Evolutionary conservation across 2,888 invertebrate genomes (phyloP).

Genomic region (Beris chalybata): DNA sequence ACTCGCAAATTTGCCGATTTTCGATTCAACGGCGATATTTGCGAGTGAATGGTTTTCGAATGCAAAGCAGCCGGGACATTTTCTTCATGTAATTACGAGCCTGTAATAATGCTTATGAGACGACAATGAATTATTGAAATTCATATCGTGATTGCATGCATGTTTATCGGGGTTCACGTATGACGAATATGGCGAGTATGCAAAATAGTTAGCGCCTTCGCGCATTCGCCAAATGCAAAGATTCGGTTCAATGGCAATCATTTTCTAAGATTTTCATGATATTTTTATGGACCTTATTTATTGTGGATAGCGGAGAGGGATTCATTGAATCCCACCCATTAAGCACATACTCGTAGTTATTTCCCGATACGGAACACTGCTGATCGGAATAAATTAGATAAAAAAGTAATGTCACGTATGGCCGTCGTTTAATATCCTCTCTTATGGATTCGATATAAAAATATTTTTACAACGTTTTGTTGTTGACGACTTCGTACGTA

Average conservation of each 20-base stretch:
- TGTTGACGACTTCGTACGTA: background rate
- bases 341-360: too few relatives aligned
- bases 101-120: constrained; percentile 14
- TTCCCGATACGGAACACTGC: constrained; percentile 7
- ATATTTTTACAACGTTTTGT: constrained; percentile 20
- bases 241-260: too few relatives aligned
- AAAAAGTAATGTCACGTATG: constrained; percentile 24
- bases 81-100: constrained; percentile 10
- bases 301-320: too few relatives aligned
- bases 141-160: constrained; percentile 26
- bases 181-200: too few relatives aligned
- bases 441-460: constrained; percentile 12
- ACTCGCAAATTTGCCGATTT: too few relatives aligned
- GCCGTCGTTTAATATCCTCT: constrained; percentile 13
- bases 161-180: background rate
- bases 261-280: too few relatives aligned
- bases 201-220: too few relatives aligned
- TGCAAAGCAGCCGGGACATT: constrained; percentile 12
- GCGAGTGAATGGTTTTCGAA: constrained; percentile 10
- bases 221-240: too few relatives aligned
- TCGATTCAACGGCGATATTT: too few relatives aligned
- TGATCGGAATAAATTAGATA: constrained; percentile 27
- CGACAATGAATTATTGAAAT: constrained; percentile 26
- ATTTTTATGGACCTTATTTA: too few relatives aligned
- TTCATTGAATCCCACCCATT: too few relatives aligned